phyloP scores from a whole-genome alignment of 2,113 vertebrate species.

The Marcusenius ussheri region DNA sequence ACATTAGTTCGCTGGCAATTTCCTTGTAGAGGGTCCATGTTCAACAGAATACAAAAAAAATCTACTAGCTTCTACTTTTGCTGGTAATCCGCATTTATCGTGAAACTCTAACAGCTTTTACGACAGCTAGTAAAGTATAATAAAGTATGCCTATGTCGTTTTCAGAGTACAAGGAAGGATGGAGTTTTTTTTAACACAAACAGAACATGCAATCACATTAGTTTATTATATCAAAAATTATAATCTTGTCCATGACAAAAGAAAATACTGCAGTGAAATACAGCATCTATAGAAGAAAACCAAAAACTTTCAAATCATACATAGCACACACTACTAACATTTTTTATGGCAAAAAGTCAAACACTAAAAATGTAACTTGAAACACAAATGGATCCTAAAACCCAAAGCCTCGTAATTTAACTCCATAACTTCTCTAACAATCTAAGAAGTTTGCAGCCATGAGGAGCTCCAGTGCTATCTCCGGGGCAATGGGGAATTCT shows the following conservation, averaged over 20 bases:
- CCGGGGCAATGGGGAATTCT: conserved; percentile 75
- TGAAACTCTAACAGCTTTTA: not conserved
- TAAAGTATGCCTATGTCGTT: not conserved
- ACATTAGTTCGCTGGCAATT: not conserved
- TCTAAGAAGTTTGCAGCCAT: conserved; percentile 83
- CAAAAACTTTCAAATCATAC: conserved; percentile 1
- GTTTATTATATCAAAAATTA: conserved; percentile 21
- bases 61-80: not conserved
- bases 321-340: not conserved
- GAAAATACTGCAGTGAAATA: not conserved
- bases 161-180: conserved; percentile 1
- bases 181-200: not conserved
- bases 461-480: conserved; percentile 80
- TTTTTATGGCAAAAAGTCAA: conserved; percentile 12
- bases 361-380: conserved; percentile 14
- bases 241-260: not conserved
- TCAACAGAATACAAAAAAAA: not conserved
- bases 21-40: not conserved
- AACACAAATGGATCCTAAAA: not conserved
- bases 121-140: not conserved
- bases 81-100: not conserved
- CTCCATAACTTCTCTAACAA: conserved; percentile 54
- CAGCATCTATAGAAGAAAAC: not conserved
- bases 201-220: conserved; percentile 6
- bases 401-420: not conserved